These are phyloP conservation scores for Poeciliopsis occidentalis DNA, from an alignment of 2,113 vertebrate species.

Conservation along the genomic window DNA sequence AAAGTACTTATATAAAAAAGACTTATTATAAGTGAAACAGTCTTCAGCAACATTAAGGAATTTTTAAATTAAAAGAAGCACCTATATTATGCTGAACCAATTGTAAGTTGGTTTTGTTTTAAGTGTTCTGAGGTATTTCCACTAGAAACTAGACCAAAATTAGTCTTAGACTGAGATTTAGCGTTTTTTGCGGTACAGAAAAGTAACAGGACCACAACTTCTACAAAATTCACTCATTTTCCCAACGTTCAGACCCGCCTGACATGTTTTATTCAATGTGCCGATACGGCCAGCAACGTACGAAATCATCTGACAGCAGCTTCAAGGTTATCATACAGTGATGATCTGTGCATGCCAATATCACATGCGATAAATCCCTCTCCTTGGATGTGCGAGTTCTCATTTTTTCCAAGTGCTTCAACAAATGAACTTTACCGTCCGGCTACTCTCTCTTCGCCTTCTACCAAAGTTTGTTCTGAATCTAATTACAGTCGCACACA, in stretches of 20 bases:
- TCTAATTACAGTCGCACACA: constrained; percentile 55
- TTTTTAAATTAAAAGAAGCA: too few relatives aligned
- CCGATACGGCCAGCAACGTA: not conserved
- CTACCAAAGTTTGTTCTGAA: constrained; percentile 54
- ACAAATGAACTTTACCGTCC: constrained; percentile 1
- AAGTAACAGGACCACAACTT: not conserved
- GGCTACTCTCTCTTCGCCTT: constrained; percentile 34
- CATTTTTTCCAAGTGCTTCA: not conserved
- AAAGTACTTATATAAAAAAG: too few relatives aligned
- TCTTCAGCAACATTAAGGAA: too few relatives aligned
- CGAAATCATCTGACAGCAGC: not conserved
- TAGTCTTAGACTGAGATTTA: too few relatives aligned
- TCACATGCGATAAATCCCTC: not conserved
- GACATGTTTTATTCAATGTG: not conserved
- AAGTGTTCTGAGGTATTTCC: too few relatives aligned
- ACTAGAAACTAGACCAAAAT: too few relatives aligned
- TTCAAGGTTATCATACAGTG: not conserved
- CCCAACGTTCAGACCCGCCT: not conserved
- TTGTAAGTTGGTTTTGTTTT: too few relatives aligned
- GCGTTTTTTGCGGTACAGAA: not conserved
- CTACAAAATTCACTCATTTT: not conserved
- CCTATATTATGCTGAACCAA: too few relatives aligned
- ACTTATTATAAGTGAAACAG: too few relatives aligned
- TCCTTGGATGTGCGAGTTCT: not conserved
- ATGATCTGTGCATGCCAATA: not conserved